Conservation (phyloP, 2,113 vertebrate genomes). For the Scartelaos histophorus region DNA sequence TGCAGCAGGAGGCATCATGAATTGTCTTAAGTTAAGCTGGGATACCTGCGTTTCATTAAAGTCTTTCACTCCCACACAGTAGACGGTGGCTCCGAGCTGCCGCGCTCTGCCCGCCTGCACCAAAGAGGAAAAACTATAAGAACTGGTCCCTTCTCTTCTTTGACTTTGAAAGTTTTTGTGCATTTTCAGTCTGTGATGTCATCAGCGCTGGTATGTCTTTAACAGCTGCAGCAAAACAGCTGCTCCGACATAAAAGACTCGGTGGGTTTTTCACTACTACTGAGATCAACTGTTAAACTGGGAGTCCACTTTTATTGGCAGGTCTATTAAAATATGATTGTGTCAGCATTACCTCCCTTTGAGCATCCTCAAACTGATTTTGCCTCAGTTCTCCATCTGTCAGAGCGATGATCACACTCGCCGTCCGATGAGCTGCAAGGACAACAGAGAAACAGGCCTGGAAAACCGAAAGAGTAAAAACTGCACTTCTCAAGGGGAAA, state of each 20-base stretch:
- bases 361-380: slow-evolving; percentile 90
- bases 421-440: slow-evolving; percentile 86
- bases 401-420: slow-evolving; percentile 95
- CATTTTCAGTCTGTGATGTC: slow-evolving; percentile 12
- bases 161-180: neutral
- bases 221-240: slow-evolving; percentile 25
- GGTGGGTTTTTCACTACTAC: neutral
- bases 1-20: neutral
- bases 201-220: neutral
- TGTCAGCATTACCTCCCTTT: slow-evolving; percentile 69
- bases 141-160: neutral
- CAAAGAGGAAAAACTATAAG: slow-evolving; percentile 5
- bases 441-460: neutral
- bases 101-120: slow-evolving; percentile 88
- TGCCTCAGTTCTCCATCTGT: slow-evolving; percentile 96
- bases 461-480: neutral
- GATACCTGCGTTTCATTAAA: slow-evolving; percentile 98
- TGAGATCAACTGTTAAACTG: neutral
- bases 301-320: neutral
- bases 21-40: neutral
- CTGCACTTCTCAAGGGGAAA: neutral
- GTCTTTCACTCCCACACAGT: slow-evolving; percentile 97
- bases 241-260: slow-evolving; percentile 18
- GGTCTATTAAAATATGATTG: neutral
- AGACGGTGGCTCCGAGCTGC: slow-evolving; percentile 92